Evolutionary conservation across 2,113 vertebrate genomes (phyloP), one percentile per base, ranked within the genome.

Genomic region (Nettapus auritus): DNA sequence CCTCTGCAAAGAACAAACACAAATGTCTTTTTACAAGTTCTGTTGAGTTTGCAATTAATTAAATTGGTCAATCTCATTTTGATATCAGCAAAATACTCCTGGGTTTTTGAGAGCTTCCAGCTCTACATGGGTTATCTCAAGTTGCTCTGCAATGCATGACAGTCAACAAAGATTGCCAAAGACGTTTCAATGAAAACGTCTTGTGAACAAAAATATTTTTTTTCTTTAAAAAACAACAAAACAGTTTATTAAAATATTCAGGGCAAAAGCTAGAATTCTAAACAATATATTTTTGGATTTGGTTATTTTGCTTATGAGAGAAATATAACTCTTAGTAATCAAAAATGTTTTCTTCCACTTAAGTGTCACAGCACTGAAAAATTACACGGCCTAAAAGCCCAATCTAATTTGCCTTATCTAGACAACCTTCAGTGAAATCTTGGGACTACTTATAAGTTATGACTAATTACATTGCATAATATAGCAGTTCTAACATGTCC

Each of bases 231-330:
- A 50, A 23, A 12, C 4, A 46, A 46, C 44, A 46, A 46, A 46
- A 48, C 46, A 48, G 46, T 28, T 34, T 4, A 20, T 68, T 36
- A 34, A 52, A 86, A 31, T 50, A 55, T 34, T 85, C 14, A 60
- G 28, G 15, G 4, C 5, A 40, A 76, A 79, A 89, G 20, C 14
- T 8, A 12, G 7, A 23, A 20, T 36, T 19, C 9, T 8, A 13
- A 74, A 33, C 26, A 40, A 29, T 2, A 0, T 15, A 6, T 55
- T 82, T 92, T 68, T 0, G 0, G 22, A 67, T 21, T 38, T 42
- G 18, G 8, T 52, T 57, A 8, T n/a, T 23, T 34, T 4, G 0
- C 60, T 66, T 18, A 5, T 21, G n/a, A 40, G 26, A 63, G 34
- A 78, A 82, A 57, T 11, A 56, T 1, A 63, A 8, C 17, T 87